phyloP scores from a whole-genome alignment of 2,888 invertebrate genomes.

The Athalia rosae region DNA sequence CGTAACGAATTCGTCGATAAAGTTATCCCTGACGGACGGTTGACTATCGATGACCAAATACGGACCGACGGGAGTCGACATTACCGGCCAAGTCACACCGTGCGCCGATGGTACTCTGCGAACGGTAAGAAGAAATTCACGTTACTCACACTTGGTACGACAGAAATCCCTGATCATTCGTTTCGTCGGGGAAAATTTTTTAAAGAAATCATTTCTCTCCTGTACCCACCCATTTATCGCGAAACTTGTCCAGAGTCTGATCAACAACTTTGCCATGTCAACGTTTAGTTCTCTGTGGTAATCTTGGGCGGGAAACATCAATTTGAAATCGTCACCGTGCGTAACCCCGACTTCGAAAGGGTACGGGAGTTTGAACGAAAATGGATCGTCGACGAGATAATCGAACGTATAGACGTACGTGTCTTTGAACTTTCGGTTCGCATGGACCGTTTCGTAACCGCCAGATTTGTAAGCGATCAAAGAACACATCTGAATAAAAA shows the following conservation, averaged over 20 bases:
- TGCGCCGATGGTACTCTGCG: conserved; percentile 53
- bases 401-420: conserved; percentile 75
- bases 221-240: conserved; percentile 29
- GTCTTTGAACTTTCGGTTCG: conserved; percentile 50
- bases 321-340: not conserved
- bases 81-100: conserved; percentile 56
- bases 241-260: conserved; percentile 26
- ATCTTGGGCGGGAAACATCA: not conserved
- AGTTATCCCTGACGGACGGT: conserved; percentile 8
- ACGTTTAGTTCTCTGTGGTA: not conserved
- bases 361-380: conserved; percentile 56
- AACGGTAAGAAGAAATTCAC: not conserved
- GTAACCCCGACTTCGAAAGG: conserved; percentile 9
- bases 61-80: conserved; percentile 57
- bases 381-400: conserved; percentile 64
- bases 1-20: conserved; percentile 2
- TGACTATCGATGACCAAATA: conserved; percentile 57
- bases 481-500: conserved; percentile 24
- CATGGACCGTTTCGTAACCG: not conserved
- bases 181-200: not conserved
- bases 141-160: not conserved
- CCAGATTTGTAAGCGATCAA: conserved; percentile 13
- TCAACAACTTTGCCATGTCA: not conserved
- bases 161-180: not conserved
- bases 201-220: not conserved